Conservation (phyloP, 53 echinoderm and acorn worm species). For the Holothuria leucospilota region DNA sequence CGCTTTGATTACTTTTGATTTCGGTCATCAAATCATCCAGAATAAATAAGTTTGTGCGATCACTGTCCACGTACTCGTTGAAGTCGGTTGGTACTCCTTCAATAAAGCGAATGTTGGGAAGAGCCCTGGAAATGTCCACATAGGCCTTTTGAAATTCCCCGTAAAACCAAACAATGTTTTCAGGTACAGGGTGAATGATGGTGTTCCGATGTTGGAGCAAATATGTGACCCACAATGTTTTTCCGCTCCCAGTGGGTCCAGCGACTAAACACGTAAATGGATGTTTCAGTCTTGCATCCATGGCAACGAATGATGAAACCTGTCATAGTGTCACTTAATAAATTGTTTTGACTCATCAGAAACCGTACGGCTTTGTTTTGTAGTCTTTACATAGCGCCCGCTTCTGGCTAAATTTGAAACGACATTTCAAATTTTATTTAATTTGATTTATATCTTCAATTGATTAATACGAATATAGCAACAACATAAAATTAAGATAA, state of each 20-base stretch:
- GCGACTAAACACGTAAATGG: constrained; percentile 12
- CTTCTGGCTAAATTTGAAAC: no score
- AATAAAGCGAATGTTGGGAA: constrained; percentile 60
- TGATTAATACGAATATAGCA: no score
- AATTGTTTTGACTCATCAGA: no score
- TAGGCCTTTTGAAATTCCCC: constrained; percentile 72
- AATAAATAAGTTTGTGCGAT: constrained; percentile 55
- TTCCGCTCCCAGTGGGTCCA: constrained; percentile 66
- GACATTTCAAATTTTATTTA: no score
- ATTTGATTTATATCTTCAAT: no score
- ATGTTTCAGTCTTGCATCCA: no score
- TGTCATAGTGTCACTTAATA: no score
- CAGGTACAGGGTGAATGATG: constrained; percentile 42
- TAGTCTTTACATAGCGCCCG: no score
- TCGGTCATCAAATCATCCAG: constrained; percentile 72
- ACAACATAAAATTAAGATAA: no score
- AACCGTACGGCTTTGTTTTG: no score
- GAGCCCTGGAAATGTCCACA: constrained; percentile 45
- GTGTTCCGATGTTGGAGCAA: constrained; percentile 42
- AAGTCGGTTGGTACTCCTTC: constrained; percentile 68
- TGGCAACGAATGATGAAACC: no score
- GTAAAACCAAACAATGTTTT: constrained; percentile 78
- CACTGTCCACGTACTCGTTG: constrained; percentile 43
- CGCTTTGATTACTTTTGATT: constrained; percentile 44
- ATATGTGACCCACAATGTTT: constrained; percentile 69